These are phyloP conservation scores for Orientallactaga sibirica DNA, from an alignment of 2,797 vertebrate genomes.

Conservation along the genomic window DNA sequence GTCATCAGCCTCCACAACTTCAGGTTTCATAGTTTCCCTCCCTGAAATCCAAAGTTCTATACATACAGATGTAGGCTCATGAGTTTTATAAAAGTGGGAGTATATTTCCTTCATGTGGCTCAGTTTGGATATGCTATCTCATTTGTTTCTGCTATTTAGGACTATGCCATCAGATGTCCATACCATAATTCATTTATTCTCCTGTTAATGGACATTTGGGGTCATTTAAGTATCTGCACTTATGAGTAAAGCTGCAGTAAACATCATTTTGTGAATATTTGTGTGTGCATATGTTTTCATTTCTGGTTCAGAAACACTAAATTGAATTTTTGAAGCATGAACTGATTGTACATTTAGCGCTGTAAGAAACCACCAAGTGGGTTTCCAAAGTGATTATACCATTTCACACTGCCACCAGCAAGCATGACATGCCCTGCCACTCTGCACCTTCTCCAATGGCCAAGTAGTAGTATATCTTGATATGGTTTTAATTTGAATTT, in stretches of 20 bases:
- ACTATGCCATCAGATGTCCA: too few relatives aligned
- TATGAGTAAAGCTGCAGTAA: background rate
- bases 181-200: background rate
- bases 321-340: background rate
- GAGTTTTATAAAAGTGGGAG: background rate
- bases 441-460: accelerated
- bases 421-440: accelerated
- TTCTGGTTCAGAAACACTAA: background rate
- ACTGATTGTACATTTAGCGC: background rate
- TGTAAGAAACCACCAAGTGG: background rate
- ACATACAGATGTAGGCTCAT: background rate
- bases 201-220: background rate
- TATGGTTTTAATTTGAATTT: background rate
- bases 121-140: background rate
- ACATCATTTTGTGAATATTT: background rate
- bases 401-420: background rate
- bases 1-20: background rate
- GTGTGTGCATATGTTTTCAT: background rate
- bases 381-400: background rate
- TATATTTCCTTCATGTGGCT: background rate
- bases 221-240: background rate
- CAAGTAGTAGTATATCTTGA: background rate
- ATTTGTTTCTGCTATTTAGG: background rate
- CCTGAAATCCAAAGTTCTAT: background rate
- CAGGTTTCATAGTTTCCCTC: background rate